These are phyloP conservation scores for Neodiprion virginianus DNA, from an alignment of 1,140 invertebrate genomes.

Conservation along the genomic window DNA sequence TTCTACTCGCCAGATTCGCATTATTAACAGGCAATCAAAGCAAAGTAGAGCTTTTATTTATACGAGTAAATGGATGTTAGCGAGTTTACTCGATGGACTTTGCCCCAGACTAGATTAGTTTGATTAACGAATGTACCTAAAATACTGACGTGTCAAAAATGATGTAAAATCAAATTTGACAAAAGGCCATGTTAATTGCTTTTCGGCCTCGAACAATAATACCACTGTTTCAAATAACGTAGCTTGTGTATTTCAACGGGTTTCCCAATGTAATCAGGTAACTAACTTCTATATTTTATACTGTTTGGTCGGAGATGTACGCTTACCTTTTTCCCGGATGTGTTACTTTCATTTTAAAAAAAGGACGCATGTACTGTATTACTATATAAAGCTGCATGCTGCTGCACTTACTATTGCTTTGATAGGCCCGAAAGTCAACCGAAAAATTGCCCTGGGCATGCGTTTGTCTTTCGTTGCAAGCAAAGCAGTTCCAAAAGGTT, in stretches of 20 bases:
- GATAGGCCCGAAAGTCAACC: conserved; percentile 55
- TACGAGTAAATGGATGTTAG: no score
- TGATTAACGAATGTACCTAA: conserved; percentile 59
- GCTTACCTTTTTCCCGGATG: background rate
- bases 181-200: conserved; percentile 47
- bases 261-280: background rate
- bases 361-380: conserved; percentile 23
- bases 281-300: background rate
- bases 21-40: no score
- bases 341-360: background rate
- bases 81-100: conserved; percentile 36
- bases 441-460: conserved; percentile 34
- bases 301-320: conserved; percentile 5
- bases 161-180: conserved; percentile 47
- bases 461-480: conserved; percentile 46
- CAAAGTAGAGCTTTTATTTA: no score
- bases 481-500: conserved; percentile 36
- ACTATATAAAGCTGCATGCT: conserved; percentile 50
- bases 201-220: conserved; percentile 19
- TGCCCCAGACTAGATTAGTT: conserved; percentile 58
- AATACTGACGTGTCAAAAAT: conserved; percentile 58
- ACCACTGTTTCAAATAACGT: conserved; percentile 1
- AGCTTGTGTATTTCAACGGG: background rate
- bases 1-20: no score
- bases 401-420: conserved; percentile 53